Evolutionary conservation across 2,888 invertebrate species (phyloP).

Genomic region (Agelastica alni): DNA sequence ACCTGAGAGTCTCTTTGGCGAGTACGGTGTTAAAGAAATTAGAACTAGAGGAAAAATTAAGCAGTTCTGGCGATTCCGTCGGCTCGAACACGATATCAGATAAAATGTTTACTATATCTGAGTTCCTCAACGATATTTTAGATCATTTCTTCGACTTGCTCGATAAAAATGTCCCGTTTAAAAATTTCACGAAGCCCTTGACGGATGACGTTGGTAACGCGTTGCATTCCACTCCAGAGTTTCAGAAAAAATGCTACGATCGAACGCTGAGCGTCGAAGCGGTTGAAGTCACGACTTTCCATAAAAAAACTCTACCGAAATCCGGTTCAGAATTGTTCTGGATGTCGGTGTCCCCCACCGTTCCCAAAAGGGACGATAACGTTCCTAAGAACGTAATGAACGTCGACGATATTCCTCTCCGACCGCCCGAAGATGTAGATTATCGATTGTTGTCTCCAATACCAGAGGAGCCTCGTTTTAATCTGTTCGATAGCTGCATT

Average conservation of each 20-base stretch:
- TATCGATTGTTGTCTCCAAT: constrained; percentile 44
- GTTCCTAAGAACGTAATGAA: constrained; percentile 37
- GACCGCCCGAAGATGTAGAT: constrained; percentile 45
- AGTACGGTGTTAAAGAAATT: constrained; percentile 40
- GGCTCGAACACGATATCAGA: constrained; percentile 43
- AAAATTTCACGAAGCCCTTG: constrained; percentile 29
- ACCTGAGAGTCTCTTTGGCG: constrained; percentile 41
- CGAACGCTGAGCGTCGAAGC: constrained; percentile 2
- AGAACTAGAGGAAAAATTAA: constrained; percentile 39
- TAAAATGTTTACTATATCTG: constrained; percentile 50
- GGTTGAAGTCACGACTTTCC: constrained; percentile 42
- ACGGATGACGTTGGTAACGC: constrained; percentile 20
- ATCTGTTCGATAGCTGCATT: constrained; percentile 36
- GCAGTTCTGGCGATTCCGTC: constrained; percentile 31
- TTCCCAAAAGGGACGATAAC: constrained; percentile 3
- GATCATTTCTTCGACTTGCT: constrained; percentile 47
- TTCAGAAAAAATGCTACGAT: background rate
- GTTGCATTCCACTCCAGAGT: constrained; percentile 39
- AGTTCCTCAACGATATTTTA: constrained; percentile 51
- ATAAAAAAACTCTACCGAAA: constrained; percentile 40
- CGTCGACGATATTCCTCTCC: constrained; percentile 51
- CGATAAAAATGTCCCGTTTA: constrained; percentile 27
- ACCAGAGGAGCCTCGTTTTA: constrained; percentile 46
- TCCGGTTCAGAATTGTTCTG: constrained; percentile 50
- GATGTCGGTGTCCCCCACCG: constrained; percentile 45